Percentiles rank a stretch among this genome's conserved stretches.
Evolutionary conservation across 2,113 vertebrate species (phyloP).

Genomic region (Gallinago paraguaiae): DNA sequence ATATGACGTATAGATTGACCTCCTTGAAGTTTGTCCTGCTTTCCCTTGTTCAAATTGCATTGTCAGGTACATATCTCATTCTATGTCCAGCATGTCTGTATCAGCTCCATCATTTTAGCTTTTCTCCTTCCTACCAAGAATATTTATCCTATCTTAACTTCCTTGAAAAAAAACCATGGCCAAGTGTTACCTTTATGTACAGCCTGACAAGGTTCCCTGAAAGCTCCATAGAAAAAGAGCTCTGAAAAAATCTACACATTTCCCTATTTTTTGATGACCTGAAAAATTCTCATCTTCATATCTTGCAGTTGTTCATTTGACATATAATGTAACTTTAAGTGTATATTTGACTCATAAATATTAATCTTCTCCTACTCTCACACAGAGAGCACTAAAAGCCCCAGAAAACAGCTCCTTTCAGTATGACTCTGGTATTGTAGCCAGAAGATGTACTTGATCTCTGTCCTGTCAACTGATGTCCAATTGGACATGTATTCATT

Average conservation of each 20-base stretch:
- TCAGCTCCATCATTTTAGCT: not conserved
- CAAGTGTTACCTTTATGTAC: not conserved
- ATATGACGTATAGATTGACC: not conserved
- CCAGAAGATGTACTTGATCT: not conserved
- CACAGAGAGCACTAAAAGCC: not conserved
- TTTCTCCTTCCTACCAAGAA: not conserved
- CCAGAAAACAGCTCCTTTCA: not conserved
- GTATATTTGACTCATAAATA: not conserved
- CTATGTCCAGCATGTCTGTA: not conserved
- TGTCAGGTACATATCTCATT: not conserved
- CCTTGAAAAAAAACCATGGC: not conserved
- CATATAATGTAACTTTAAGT: not conserved
- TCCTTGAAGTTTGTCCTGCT: fast-evolving
- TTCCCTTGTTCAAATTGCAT: not conserved
- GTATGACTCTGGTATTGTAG: not conserved
- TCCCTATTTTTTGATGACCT: not conserved
- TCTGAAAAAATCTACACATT: not conserved
- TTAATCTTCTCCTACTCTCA: not conserved
- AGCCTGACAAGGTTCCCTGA: not conserved
- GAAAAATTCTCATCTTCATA: not conserved
- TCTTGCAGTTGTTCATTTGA: not conserved
- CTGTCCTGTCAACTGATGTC: not conserved
- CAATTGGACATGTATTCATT: not conserved
- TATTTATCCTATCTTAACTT: not conserved
- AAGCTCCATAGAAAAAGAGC: not conserved